Evolutionary conservation across 37 sponge, comb jelly and placozoan species (phyloP).

Genomic region (Cliona cf. orientalis): DNA sequence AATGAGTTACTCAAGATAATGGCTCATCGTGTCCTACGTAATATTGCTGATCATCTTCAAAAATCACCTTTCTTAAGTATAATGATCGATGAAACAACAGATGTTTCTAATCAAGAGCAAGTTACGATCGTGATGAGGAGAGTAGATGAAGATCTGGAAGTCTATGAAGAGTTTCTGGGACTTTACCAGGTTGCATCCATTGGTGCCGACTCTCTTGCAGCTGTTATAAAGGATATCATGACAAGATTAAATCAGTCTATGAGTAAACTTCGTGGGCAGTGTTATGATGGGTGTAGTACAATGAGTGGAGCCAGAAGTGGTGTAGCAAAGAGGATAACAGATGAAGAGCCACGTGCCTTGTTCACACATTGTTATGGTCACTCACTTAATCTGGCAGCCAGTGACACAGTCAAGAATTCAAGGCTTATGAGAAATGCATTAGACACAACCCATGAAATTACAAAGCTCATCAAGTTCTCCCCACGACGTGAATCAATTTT

Average conservation of each 20-base stretch:
- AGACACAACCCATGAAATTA: conserved; percentile 59
- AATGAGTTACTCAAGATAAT: conserved; percentile 41
- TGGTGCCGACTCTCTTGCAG: conserved; percentile 53
- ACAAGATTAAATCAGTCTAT: conserved; percentile 32
- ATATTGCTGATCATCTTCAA: conserved; percentile 10
- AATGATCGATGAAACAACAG: conserved; percentile 70
- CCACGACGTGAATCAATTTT: conserved; percentile 55
- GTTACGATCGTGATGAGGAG: conserved; percentile 26
- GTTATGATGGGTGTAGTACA: conserved; percentile 68
- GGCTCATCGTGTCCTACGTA: conserved; percentile 34
- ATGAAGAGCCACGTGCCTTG: conserved; percentile 58
- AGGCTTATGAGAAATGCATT: conserved; percentile 57
- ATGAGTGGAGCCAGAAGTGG: conserved; percentile 51
- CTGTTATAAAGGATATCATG: conserved; percentile 41
- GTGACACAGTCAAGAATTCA: conserved; percentile 51
- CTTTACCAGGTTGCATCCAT: conserved; percentile 46
- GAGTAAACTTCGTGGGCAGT: conserved; percentile 50
- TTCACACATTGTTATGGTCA: conserved; percentile 74
- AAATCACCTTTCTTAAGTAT: conserved; percentile 30
- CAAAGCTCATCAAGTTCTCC: conserved; percentile 73
- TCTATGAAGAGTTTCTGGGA: conserved; percentile 76
- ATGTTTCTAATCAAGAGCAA: conserved; percentile 58
- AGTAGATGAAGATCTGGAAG: conserved; percentile 45
- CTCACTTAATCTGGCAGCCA: conserved; percentile 45
- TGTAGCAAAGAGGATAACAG: conserved; percentile 34